A percentile compares a stretch with the other conserved stretches of the same genome.
phyloP scores from a whole-genome alignment of 2,113 vertebrate species.

The Chaetorhynchus papuensis region DNA sequence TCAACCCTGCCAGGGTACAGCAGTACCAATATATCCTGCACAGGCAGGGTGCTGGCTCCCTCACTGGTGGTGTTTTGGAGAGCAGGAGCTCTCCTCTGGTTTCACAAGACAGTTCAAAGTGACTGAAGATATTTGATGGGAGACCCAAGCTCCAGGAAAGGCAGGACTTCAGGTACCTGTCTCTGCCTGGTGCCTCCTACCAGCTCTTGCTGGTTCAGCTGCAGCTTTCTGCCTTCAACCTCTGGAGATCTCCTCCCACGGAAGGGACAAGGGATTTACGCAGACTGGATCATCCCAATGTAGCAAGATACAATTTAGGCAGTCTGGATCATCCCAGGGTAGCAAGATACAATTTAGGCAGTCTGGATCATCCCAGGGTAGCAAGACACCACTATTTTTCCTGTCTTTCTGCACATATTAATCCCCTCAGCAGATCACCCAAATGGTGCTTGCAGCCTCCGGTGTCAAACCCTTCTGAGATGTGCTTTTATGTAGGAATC shows the following conservation, averaged over 20 bases:
- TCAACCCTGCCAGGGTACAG: fast-evolving
- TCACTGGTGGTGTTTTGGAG: not conserved
- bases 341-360: not conserved
- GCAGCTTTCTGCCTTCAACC: not conserved
- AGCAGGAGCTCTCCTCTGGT: not conserved
- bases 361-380: not conserved
- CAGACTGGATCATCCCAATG: not conserved
- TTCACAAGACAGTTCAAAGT: not conserved
- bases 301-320: too few relatives aligned
- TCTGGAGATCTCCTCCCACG: not conserved
- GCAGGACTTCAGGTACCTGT: not conserved
- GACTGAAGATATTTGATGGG: not conserved
- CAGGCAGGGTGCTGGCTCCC: not conserved
- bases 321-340: not conserved
- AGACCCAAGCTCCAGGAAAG: not conserved
- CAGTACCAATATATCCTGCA: not conserved
- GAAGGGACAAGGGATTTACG: not conserved
- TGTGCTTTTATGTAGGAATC: not conserved
- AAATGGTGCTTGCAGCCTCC: not conserved
- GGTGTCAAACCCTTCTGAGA: not conserved
- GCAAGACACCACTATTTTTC: not conserved
- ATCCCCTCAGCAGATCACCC: not conserved
- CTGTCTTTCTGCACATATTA: not conserved
- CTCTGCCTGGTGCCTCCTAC: not conserved
- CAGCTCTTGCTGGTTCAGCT: not conserved